phyloP scores from a whole-genome alignment of 1,140 invertebrate species.

The Drosophila lowei region DNA sequence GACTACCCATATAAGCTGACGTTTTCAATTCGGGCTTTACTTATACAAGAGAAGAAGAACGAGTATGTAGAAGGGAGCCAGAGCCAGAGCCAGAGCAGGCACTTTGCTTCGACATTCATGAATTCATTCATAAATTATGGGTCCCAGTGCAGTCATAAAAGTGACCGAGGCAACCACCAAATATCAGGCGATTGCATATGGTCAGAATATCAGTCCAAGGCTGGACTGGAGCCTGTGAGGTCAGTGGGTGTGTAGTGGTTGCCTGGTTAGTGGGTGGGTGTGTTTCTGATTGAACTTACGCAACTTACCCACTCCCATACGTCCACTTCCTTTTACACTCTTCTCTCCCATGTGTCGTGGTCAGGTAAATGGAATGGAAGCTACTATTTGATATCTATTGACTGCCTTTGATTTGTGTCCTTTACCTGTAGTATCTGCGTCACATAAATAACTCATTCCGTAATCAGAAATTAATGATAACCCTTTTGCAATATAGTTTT shows the following conservation, averaged over 20 bases:
- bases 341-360: slow-evolving; percentile 15
- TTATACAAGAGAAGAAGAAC: too few species aligned
- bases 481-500: too few species aligned
- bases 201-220: slow-evolving; percentile 32
- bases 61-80: slow-evolving; percentile 13
- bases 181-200: slow-evolving; percentile 76
- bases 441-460: too few species aligned
- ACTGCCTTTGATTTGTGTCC: slow-evolving; percentile 38
- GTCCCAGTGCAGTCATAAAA: slow-evolving; percentile 76
- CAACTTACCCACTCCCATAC: slow-evolving; percentile 16
- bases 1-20: slow-evolving; percentile 54
- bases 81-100: slow-evolving; percentile 7
- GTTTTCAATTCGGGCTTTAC: slow-evolving; percentile 46
- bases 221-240: slow-evolving; percentile 15
- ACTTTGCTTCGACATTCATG: slow-evolving; percentile 72
- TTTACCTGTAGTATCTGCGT: background rate
- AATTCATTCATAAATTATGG: slow-evolving; percentile 81
- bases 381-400: background rate
- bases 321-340: too few species aligned
- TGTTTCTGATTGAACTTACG: slow-evolving; percentile 40
- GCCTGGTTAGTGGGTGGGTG: slow-evolving; percentile 5
- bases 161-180: slow-evolving; percentile 67
- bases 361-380: slow-evolving; percentile 33
- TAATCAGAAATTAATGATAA: too few species aligned
- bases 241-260: slow-evolving; percentile 3